phyloP scores from a whole-genome alignment of 2,888 invertebrate genomes.

The Thereva unica region DNA sequence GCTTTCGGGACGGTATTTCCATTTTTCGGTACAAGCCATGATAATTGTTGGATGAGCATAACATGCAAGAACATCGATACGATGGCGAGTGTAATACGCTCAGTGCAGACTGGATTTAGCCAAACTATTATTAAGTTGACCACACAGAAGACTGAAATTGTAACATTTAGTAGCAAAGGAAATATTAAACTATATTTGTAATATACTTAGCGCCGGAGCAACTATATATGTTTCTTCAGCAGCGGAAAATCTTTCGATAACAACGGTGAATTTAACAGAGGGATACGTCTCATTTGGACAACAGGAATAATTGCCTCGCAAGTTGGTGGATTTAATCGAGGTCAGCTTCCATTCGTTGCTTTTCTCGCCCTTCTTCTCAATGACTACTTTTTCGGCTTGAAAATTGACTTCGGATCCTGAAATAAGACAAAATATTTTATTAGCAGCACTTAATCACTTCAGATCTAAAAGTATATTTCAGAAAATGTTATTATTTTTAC shows the following conservation, averaged over 20 bases:
- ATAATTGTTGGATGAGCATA: conserved; percentile 63
- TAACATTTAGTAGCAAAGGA: not conserved
- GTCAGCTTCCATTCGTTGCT: conserved; percentile 65
- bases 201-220: conserved; percentile 47
- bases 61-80: conserved; percentile 68
- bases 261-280: conserved; percentile 63
- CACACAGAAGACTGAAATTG: conserved; percentile 59
- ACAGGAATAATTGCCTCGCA: conserved; percentile 60
- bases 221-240: conserved; percentile 54
- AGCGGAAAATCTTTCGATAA: conserved; percentile 64
- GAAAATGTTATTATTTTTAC: too few relatives aligned
- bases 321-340: conserved; percentile 57
- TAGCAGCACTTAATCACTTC: too few relatives aligned
- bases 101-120: conserved; percentile 63
- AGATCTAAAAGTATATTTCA: too few relatives aligned
- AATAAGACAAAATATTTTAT: not conserved
- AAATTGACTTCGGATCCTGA: conserved; percentile 31
- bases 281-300: conserved; percentile 67
- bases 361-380: conserved; percentile 51
- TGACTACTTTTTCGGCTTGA: not conserved
- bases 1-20: conserved; percentile 65
- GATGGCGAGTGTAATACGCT: conserved; percentile 62
- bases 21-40: conserved; percentile 65
- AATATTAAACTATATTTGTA: too few relatives aligned
- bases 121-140: conserved; percentile 64